These are phyloP conservation scores for Festucalex cinctus DNA, from an alignment of 2,113 vertebrate genomes.

Conservation along the genomic window DNA sequence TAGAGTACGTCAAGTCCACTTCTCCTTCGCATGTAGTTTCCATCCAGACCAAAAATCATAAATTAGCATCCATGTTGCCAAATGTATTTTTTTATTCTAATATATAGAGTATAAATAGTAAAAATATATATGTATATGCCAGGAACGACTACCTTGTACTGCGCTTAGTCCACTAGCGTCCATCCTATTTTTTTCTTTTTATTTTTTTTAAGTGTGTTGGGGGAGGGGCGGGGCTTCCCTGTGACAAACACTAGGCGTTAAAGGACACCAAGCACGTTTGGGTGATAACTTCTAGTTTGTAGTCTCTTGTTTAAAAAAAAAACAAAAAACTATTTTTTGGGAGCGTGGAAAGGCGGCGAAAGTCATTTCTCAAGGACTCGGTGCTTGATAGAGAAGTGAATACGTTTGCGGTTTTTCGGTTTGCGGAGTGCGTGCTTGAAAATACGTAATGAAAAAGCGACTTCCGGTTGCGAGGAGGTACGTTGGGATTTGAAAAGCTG, in stretches of 20 bases:
- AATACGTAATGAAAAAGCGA: too few species aligned
- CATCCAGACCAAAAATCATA: background rate
- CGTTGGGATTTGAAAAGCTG: too few species aligned
- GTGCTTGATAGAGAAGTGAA: too few species aligned
- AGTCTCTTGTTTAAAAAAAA: too few species aligned
- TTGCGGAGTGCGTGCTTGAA: too few species aligned
- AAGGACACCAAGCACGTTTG: background rate
- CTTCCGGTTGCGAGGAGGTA: too few species aligned
- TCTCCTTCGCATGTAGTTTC: background rate
- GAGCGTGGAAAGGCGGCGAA: background rate
- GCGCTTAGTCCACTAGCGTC: background rate
- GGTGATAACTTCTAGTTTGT: background rate
- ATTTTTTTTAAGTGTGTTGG: background rate
- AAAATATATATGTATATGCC: slow-evolving; percentile 63
- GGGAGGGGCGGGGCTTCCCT: background rate
- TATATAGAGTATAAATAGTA: slow-evolving; percentile 47
- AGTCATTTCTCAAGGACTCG: background rate
- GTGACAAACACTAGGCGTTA: background rate
- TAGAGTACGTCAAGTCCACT: background rate
- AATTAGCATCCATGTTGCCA: slow-evolving; percentile 44
- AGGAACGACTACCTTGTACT: slow-evolving; percentile 31
- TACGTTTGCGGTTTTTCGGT: too few species aligned
- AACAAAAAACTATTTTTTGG: background rate
- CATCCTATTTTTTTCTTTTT: slow-evolving; percentile 8
- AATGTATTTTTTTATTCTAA: slow-evolving; percentile 46